Conservation (phyloP, 2,888 invertebrate species). For the Ectobius pallidus region DNA sequence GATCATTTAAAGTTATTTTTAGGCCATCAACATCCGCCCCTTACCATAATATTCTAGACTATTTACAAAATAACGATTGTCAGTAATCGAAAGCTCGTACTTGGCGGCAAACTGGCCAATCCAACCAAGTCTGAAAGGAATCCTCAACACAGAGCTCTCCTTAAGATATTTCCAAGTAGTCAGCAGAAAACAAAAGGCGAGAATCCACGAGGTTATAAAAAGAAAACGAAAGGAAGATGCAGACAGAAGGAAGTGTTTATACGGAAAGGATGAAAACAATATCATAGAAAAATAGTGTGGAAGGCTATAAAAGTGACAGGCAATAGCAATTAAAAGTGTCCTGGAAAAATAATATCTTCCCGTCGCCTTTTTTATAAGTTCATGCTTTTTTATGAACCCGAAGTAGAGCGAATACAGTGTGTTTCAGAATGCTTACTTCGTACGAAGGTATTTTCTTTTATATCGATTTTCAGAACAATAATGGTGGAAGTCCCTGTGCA, state of each 20-base stretch:
- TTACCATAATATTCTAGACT: no score
- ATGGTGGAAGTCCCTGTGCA: no score
- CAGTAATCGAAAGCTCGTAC: no score
- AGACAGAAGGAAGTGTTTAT: background rate
- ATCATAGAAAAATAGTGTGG: background rate
- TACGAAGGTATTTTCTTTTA: no score
- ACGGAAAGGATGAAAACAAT: background rate
- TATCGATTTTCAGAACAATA: no score
- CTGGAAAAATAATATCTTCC: background rate
- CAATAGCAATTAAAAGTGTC: background rate
- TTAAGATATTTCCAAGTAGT: background rate
- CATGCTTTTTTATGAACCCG: background rate
- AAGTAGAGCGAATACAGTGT: no score
- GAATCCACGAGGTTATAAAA: background rate
- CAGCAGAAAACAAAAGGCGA: background rate
- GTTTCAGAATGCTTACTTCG: no score
- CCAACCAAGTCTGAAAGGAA: background rate
- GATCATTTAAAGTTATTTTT: no score
- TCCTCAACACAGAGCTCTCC: background rate
- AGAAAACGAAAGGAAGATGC: background rate
- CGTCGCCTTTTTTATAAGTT: background rate
- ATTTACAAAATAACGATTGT: no score
- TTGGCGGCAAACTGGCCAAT: slow-evolving; percentile 2
- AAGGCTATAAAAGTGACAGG: background rate
- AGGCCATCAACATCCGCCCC: no score